These are phyloP conservation scores for Sceloporus tristichus DNA, from an alignment of 2,113 vertebrate genomes.

Conservation along the genomic window DNA sequence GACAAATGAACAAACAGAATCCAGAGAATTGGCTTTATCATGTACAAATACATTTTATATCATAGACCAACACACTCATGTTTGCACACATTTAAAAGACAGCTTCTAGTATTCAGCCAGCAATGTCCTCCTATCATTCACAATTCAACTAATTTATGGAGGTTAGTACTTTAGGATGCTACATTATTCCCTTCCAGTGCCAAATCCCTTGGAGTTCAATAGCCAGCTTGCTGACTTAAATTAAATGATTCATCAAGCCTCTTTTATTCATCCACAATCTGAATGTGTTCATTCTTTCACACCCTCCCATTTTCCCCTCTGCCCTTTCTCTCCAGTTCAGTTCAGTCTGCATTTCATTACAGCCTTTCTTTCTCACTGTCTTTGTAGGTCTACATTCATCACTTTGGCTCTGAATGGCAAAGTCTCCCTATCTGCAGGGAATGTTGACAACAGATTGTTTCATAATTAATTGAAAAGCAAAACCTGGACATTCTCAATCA, in stretches of 20 bases:
- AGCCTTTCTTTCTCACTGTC: conserved; percentile 51
- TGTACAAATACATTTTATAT: neutral
- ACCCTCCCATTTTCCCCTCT: neutral
- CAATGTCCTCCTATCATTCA: rapidly evolving
- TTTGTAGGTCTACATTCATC: conserved; percentile 54
- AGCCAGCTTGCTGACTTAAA: conserved; percentile 45
- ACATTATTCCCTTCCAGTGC: neutral
- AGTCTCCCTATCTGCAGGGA: conserved; percentile 61
- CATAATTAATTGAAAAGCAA: conserved; percentile 73
- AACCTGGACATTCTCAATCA: conserved; percentile 68
- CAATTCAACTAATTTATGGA: conserved; percentile 18
- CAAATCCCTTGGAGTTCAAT: neutral
- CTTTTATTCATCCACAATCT: conserved; percentile 45
- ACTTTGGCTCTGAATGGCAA: conserved; percentile 61
- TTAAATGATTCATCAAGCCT: conserved; percentile 52
- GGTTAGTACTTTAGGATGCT: conserved; percentile 18
- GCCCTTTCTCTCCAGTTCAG: conserved; percentile 49
- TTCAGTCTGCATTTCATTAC: conserved; percentile 58
- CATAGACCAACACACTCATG: neutral
- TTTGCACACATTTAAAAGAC: neutral
- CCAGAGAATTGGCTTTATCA: neutral
- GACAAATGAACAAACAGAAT: neutral
- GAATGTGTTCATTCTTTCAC: conserved; percentile 42
- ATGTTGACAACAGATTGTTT: conserved; percentile 67
- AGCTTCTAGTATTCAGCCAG: neutral